These are phyloP conservation scores for Apotomis betuletana DNA, from an alignment of 2,888 invertebrate genomes.

Conservation along the genomic window DNA sequence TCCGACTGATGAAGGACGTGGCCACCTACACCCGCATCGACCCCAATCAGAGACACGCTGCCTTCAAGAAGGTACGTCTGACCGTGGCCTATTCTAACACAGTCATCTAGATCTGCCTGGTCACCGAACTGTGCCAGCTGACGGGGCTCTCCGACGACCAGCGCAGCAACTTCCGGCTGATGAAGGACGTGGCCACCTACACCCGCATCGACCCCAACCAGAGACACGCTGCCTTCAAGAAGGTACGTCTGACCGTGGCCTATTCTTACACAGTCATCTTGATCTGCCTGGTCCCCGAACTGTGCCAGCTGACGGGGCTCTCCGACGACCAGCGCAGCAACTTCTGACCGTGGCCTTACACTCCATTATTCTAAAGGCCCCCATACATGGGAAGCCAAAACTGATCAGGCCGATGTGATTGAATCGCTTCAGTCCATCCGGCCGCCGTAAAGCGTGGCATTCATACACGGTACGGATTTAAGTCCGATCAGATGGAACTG, in stretches of 20 bases:
- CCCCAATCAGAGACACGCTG: constrained; percentile 89
- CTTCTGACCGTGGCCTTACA: constrained; percentile 88
- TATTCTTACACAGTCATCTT: no score
- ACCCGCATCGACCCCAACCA: constrained; percentile 90
- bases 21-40: constrained; percentile 90
- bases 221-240: no score
- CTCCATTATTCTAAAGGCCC: no score
- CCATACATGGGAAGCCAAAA: no score
- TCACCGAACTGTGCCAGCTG: constrained; percentile 95
- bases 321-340: constrained; percentile 92
- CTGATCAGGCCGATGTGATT: no score
- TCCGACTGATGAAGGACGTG: constrained; percentile 93
- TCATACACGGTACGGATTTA: no score
- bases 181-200: constrained; percentile 91
- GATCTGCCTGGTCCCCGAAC: constrained; percentile 92
- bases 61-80: constrained; percentile 82
- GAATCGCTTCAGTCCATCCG: no score
- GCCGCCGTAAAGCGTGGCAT: no score
- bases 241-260: no score
- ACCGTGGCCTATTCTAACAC: no score
- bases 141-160: constrained; percentile 95
- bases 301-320: constrained; percentile 94
- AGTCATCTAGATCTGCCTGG: constrained; percentile 87
- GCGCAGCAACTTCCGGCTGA: constrained; percentile 90
- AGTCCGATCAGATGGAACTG: no score